A percentile compares a stretch with the other conserved stretches of the same genome.
Conservation (phyloP, 2,888 invertebrate genomes). For the Ochropleura plecta region DNA sequence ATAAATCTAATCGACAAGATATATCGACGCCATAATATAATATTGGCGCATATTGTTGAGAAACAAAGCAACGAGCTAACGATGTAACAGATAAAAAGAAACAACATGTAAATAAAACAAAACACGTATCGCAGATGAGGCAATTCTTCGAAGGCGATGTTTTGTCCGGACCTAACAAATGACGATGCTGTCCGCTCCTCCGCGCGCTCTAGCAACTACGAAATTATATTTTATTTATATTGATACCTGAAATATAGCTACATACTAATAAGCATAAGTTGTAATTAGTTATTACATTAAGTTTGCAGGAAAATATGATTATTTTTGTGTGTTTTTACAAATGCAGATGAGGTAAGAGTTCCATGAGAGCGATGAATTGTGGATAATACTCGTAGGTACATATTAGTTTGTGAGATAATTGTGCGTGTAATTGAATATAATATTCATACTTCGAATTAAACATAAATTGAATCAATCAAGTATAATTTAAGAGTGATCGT, state of each 20-base stretch:
- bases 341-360: not conserved
- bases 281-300: not conserved
- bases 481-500: not conserved
- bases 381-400: too few relatives aligned
- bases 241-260: constrained; percentile 25
- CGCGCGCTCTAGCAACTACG: constrained; percentile 47
- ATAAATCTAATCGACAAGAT: constrained; percentile 69
- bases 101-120: constrained; percentile 74
- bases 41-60: constrained; percentile 68
- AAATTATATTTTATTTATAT: constrained; percentile 57
- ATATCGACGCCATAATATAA: constrained; percentile 69
- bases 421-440: not conserved
- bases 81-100: constrained; percentile 70
- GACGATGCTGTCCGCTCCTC: constrained; percentile 50
- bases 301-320: not conserved
- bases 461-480: constrained; percentile 5
- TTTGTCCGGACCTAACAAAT: constrained; percentile 72
- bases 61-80: constrained; percentile 69
- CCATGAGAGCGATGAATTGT: not conserved
- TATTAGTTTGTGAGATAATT: not conserved
- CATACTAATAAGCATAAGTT: constrained; percentile 2
- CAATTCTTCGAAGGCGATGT: constrained; percentile 75
- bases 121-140: constrained; percentile 68
- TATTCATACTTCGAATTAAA: not conserved
- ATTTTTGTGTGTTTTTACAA: not conserved